These are phyloP conservation scores for Botia kubotai DNA, from an alignment of 2,797 vertebrate species.

Conservation along the genomic window DNA sequence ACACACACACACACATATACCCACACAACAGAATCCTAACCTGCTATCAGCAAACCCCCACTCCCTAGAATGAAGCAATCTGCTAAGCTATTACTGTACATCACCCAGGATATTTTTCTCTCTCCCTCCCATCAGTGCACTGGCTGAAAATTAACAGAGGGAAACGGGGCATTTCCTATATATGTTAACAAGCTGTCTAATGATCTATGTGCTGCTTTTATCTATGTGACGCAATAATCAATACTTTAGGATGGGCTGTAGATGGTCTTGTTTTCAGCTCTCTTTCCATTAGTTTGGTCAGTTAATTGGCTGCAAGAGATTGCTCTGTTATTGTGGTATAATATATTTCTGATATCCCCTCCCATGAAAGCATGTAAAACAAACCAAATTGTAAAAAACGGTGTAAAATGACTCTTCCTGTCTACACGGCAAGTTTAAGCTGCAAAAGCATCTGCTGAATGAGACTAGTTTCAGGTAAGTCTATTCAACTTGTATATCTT, in stretches of 20 bases:
- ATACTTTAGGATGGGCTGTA: background rate
- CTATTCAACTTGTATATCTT: no score
- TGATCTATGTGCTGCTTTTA: conserved; percentile 21
- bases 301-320: conserved; percentile 59
- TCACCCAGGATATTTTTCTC: conserved; percentile 50
- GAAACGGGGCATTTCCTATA: conserved; percentile 31
- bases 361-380: no score
- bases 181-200: conserved; percentile 34
- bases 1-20: background rate
- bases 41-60: conserved; percentile 23
- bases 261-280: conserved; percentile 49
- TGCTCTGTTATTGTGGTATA: background rate
- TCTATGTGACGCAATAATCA: conserved; percentile 29
- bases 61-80: conserved; percentile 39
- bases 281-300: conserved; percentile 67
- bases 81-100: conserved; percentile 51
- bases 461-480: no score
- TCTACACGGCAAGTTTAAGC: no score
- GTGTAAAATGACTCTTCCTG: background rate
- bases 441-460: no score
- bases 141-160: conserved; percentile 15
- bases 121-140: conserved; percentile 20
- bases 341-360: background rate
- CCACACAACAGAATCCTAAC: background rate
- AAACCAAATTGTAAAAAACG: no score